Evolutionary conservation across 2,888 invertebrate species (phyloP), one percentile per base, ranked within the genome.

Genomic region (Brachyopa scutellaris): DNA sequence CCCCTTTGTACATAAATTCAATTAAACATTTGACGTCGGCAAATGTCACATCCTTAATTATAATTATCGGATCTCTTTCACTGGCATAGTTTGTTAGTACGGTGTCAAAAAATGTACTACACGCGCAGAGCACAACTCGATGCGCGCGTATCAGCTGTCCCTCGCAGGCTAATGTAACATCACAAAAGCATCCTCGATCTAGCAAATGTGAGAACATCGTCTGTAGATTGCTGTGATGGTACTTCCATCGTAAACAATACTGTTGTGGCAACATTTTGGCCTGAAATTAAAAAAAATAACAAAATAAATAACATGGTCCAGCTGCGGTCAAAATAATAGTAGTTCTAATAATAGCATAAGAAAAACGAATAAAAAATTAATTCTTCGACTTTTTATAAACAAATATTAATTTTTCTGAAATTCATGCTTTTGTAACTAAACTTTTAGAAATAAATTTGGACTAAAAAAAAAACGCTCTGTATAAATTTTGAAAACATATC

Each of bases 1-100:
- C 97, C 84, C 97, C 97, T 88, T 96, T 96, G 91, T 97, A 97
- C 97, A 97, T 97, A 89, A 97, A 97, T 90, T 97, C 96, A 66
- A 97, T 95, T 85, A 97, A 93, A 82, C 97, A 96, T 90, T 95
- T 95, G 87, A 97, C 94, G 91, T 97, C 97, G 85, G 95, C 94
- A 88, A 96, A 97, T 89, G 96, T 95, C 82, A 97, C 96, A 90
- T 97, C 97, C 91, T 97, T 97, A 88, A 97, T 94, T 85, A 96
- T 95, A 85, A 96, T 93, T 86, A 96, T 95, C 57, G 95, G 95
- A 90, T 95, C 95, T 86, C 94, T 94, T 88, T 95, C 95, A 88
- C 94, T 94, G 90, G 94, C 94, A 84, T 90, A 90, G 87, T 95
- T 94, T 69, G 96, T 95, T 82, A 97, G 93, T 86, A 97, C 93